A percentile compares a stretch with the other conserved stretches of the same genome.
These are phyloP conservation scores for Lithophane ornitopus DNA, from an alignment of 2,888 invertebrate genomes.

Conservation along the genomic window DNA sequence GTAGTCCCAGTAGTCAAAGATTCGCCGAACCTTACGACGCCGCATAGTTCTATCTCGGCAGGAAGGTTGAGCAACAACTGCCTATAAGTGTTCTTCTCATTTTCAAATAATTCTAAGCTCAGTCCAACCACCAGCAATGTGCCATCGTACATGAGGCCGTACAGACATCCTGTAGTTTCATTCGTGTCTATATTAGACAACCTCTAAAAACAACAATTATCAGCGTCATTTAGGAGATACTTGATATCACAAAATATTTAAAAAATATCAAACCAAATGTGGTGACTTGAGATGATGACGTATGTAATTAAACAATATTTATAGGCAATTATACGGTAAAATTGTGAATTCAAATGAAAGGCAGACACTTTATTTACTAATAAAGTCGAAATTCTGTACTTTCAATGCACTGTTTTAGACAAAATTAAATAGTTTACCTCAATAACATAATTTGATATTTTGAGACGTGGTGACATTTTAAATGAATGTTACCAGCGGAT, in stretches of 20 bases:
- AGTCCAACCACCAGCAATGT: slow-evolving; percentile 93
- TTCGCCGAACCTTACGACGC: slow-evolving; percentile 92
- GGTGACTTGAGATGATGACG: slow-evolving; percentile 74
- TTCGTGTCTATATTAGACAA: slow-evolving; percentile 91
- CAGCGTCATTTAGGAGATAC: slow-evolving; percentile 12
- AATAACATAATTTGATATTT: slow-evolving; percentile 93
- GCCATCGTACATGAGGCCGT: slow-evolving; percentile 94
- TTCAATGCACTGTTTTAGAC: slow-evolving; percentile 30
- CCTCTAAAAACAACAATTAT: slow-evolving; percentile 88
- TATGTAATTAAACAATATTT: slow-evolving; percentile 69
- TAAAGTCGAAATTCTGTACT: background rate
- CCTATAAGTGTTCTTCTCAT: slow-evolving; percentile 87
- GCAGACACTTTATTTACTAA: background rate
- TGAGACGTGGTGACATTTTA: slow-evolving; percentile 94
- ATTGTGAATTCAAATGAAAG: slow-evolving; percentile 18
- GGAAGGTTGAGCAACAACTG: slow-evolving; percentile 92
- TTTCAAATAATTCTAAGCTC: slow-evolving; percentile 92
- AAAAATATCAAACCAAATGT: slow-evolving; percentile 24
- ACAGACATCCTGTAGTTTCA: slow-evolving; percentile 92
- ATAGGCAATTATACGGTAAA: background rate
- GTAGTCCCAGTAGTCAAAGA: slow-evolving; percentile 91
- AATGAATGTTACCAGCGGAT: slow-evolving; percentile 63
- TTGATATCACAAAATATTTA: background rate
- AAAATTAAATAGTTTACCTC: slow-evolving; percentile 90
- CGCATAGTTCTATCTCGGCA: slow-evolving; percentile 94